These are phyloP conservation scores for Lathronympha strigana DNA, from an alignment of 2,888 invertebrate genomes.

Conservation along the genomic window DNA sequence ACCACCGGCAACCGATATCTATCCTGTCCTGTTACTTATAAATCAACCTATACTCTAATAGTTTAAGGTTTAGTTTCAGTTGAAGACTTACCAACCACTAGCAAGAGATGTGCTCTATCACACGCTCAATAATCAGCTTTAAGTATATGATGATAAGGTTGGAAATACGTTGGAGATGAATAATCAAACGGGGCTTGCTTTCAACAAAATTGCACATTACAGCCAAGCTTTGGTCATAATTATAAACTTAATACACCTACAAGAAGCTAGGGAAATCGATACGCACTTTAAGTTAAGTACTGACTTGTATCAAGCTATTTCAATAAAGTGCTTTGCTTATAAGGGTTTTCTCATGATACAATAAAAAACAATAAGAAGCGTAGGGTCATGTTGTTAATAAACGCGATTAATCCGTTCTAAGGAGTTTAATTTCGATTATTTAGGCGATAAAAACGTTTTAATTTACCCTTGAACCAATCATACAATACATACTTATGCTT, in stretches of 20 bases:
- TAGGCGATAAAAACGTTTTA: no score
- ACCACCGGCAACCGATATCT: conserved; percentile 46
- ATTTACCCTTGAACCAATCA: no score
- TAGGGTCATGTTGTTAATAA: no score
- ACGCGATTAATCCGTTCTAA: no score
- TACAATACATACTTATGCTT: no score
- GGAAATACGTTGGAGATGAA: background rate
- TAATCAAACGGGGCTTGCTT: conserved; percentile 44
- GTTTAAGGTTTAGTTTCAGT: background rate
- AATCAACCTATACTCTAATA: conserved; percentile 24
- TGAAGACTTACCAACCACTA: conserved; percentile 35
- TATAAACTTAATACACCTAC: conserved; percentile 45
- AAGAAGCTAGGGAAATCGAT: conserved; percentile 32
- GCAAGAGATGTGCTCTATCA: conserved; percentile 44
- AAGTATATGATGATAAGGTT: background rate
- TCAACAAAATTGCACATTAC: conserved; percentile 53
- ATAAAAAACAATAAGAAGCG: no score
- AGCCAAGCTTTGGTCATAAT: conserved; percentile 47
- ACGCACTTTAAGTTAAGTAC: conserved; percentile 41
- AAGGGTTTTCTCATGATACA: no score
- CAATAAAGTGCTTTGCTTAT: conserved; percentile 24
- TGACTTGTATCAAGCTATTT: conserved; percentile 40
- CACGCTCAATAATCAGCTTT: conserved; percentile 40
- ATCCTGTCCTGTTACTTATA: conserved; percentile 37
- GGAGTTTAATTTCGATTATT: no score